These are phyloP conservation scores for Felis catus DNA, from an alignment of 2,113 vertebrate genomes.

Conservation along the genomic window F.catus_Fca126_mat1.0 CM031414.1:40213501-40214000, in stretches of 20 bases:
- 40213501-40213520: background rate
- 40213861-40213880: slow-evolving; percentile 42
- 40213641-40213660: background rate
- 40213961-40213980: background rate
- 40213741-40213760: background rate
- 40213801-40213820: slow-evolving; percentile 3
- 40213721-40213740: background rate
- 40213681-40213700: background rate
- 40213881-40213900: slow-evolving; percentile 41
- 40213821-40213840: slow-evolving; percentile 45
- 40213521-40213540: background rate
- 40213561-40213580: background rate
- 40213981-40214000: background rate
- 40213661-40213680: background rate
- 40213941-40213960: slow-evolving; percentile 36
- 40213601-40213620: background rate
- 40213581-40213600: background rate
- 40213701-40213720: background rate
- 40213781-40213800: background rate
- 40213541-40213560: slow-evolving; percentile 34
- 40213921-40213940: background rate
- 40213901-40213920: slow-evolving; percentile 25
- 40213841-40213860: slow-evolving; percentile 19
- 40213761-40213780: slow-evolving; percentile 28
- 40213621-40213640: background rate